Evolutionary conservation across 2,113 vertebrate species (phyloP), one percentile per base, ranked within the genome.

Genomic region (Trochalopteron elliotii): DNA sequence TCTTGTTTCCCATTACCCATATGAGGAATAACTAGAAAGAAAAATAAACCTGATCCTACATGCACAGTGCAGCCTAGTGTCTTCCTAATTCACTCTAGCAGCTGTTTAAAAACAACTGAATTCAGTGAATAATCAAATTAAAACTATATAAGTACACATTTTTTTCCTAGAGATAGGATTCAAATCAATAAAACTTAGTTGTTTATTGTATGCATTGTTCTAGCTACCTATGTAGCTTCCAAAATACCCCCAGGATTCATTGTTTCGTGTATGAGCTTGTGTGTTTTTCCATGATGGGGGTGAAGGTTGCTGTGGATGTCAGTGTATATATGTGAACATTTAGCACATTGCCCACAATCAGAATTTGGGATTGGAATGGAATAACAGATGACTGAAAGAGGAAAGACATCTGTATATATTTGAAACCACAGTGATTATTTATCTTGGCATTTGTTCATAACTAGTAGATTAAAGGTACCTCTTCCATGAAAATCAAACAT

Each of bases 1-100:
- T 50, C 82, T 93, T 95, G 33, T 92, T 96, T 96, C 87, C 72
- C 59, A 92, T 92, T 93, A 81, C 19, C 23, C 71, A 59, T 90
- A 52, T 78, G 59, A 96, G 63, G 21, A 94, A 93, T 44, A 91
- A 49, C 84, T 59, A 72, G 63, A 85, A 96, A 91, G 74, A 90
- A 95, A 93, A 96, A 83, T 88, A 96, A 93, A 91, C 50, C 52
- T 44, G 55, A 90, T 90, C 63, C 75, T n/a, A 67, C 7, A 80
- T 60, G 63, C 47, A 74, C 11, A 60, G 25, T 80, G n/a, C 52
- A 90, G 75, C 17, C 35, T 63, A 67, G 24, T 77, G 68, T 70
- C 78, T 80, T 81, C 33, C 28, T 94, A 88, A 93, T 88, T 89
- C 24, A 39, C 20, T 76, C n/a, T 71, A 91, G 68, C 31, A 71